Base-by-base conservation (phyloP, 2,113 vertebrate species). In the Glaucomys volans region DNA sequence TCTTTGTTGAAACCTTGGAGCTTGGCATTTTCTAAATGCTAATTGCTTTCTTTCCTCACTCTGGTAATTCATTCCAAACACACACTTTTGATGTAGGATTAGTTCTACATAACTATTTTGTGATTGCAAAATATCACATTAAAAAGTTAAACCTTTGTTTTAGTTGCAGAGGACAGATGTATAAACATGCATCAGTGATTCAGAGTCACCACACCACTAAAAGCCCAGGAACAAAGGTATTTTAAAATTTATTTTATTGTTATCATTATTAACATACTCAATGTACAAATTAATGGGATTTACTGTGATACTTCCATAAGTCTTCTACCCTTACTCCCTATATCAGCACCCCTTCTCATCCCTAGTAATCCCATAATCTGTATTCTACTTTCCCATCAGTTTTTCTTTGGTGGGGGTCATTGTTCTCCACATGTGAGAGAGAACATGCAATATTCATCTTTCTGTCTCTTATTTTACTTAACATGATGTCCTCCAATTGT, bases 101-200 rank as follows among this genome's bases (percentile, higher is more conserved):
- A 93, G 90, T 91, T 96, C 62, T 97, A 76, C 50, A 93, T 72
- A 98, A 98, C 95, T 97, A 96, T 95, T 97, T 97, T 97, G 92
- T 94, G 95, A 91, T 88, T 97, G 86, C 77, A 96, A 96, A 97
- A 84, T 95, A 94, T 80, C 57, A 50, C 5, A 20, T 50, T 82
- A 83, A 57, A 90, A 97, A 92, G 62, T 82, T 94, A 91, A 94
- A 91, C 71, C 54, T 97, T 91, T 94, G 74, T 95, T 96, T 96
- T 62, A 47, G 32, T 77, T 95, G 11, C 92, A 94, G 50, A 74
- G 69, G 94, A 59, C 30, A 94, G 97, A 92, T 66, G 75, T 92
- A 95, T 91, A 97, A 82, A 71, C 52, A 80, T 88, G 62, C 57
- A 83, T 57, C 87, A 71, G 66, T 96, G 91, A 95, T 97, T 97